Percentiles rank a stretch among this genome's conserved stretches.
Evolutionary conservation across 2,888 invertebrate genomes (phyloP).

Genomic region (Cataglyphis rosenhaueri): DNA sequence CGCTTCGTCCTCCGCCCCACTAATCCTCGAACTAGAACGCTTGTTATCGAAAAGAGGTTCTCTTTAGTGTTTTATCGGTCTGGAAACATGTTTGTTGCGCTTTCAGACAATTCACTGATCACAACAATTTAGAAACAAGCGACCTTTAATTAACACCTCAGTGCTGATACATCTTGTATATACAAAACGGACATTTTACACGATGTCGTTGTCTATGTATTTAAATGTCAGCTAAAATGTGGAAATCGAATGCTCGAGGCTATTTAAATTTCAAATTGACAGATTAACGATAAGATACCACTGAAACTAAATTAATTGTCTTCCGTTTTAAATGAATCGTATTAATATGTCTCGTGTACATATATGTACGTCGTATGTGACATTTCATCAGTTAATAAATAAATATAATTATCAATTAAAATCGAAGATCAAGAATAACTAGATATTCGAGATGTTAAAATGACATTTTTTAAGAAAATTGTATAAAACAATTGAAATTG

Average conservation of each 20-base stretch:
- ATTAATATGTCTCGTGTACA: neutral
- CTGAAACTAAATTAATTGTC: neutral
- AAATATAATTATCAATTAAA: neutral
- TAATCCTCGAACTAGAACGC: conserved; percentile 43
- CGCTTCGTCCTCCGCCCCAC: neutral
- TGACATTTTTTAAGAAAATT: conserved; percentile 2
- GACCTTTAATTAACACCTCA: conserved; percentile 21
- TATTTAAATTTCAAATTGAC: neutral
- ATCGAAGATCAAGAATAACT: conserved; percentile 22
- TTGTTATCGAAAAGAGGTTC: conserved; percentile 50
- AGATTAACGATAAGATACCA: neutral
- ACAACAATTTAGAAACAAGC: conserved; percentile 30
- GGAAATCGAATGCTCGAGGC: neutral
- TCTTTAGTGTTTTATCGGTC: conserved; percentile 9
- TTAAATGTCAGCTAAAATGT: neutral
- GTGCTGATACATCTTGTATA: neutral
- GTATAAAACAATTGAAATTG: neutral
- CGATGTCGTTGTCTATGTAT: neutral
- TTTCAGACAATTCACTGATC: conserved; percentile 13
- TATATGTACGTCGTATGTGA: neutral
- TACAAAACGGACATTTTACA: neutral
- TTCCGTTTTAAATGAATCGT: neutral
- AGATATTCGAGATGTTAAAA: neutral
- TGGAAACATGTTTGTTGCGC: neutral
- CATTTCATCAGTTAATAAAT: neutral